Percentiles rank a stretch among this genome's conserved stretches.
Conservation (phyloP, 2,888 invertebrate species). For the Spodoptera littoralis region DNA sequence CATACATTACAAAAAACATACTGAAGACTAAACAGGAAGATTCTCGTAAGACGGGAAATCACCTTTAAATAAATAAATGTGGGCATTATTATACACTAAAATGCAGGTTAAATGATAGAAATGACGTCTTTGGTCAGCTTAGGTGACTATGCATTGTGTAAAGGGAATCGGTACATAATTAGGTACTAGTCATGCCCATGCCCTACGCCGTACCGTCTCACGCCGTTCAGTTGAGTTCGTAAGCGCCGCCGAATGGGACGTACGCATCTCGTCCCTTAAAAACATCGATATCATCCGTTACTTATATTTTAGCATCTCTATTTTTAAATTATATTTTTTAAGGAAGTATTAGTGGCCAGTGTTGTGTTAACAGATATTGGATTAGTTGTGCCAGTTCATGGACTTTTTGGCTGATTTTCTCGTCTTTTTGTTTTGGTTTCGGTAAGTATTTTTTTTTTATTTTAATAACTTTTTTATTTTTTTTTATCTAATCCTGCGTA, state of each 20-base stretch:
- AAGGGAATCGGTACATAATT: not conserved
- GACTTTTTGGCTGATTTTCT: constrained; percentile 32
- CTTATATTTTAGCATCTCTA: constrained; percentile 23
- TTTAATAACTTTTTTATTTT: not conserved
- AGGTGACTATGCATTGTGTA: constrained; percentile 28
- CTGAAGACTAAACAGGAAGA: constrained; percentile 6
- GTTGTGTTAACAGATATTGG: constrained; percentile 32
- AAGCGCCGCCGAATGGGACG: constrained; percentile 49
- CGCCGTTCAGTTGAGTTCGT: constrained; percentile 51
- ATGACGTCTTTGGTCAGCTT: constrained; percentile 27
- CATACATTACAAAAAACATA: not conserved
- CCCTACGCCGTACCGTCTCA: constrained; percentile 13
- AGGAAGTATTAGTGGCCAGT: constrained; percentile 11
- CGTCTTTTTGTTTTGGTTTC: constrained; percentile 3
- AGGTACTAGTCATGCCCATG: constrained; percentile 3
- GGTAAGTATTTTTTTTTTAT: constrained; percentile 38
- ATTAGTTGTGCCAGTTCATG: constrained; percentile 31
- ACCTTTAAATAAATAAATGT: constrained; percentile 11
- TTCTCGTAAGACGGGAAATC: constrained; percentile 10
- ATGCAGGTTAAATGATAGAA: constrained; percentile 17
- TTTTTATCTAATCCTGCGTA: not conserved
- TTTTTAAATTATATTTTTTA: constrained; percentile 17
- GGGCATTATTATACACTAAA: constrained; percentile 13
- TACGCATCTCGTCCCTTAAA: constrained; percentile 17
- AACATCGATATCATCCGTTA: constrained; percentile 26